These are phyloP conservation scores for Emys orbicularis DNA, from an alignment of 2,797 vertebrate genomes.

Conservation along the genomic window DNA sequence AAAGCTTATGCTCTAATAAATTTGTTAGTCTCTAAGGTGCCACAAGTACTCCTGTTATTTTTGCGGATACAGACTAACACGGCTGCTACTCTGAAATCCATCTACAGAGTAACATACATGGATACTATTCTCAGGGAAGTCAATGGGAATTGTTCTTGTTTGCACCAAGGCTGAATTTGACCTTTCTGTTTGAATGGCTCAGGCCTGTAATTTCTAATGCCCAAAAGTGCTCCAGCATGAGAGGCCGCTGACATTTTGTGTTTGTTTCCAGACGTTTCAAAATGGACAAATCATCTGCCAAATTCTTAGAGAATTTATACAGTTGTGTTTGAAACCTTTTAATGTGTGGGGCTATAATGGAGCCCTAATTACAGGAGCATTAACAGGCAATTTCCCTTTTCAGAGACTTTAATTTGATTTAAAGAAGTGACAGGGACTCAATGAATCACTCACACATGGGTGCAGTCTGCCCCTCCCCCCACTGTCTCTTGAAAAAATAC, in stretches of 20 bases:
- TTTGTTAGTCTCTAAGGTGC: too few relatives aligned
- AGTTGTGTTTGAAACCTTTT: slow-evolving; percentile 12
- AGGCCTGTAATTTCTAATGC: background rate
- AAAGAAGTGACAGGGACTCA: slow-evolving; percentile 24
- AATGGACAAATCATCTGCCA: background rate
- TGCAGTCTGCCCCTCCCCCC: background rate
- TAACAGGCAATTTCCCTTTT: background rate
- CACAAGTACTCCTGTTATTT: too few relatives aligned
- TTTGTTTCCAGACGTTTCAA: background rate
- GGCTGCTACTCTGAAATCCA: too few relatives aligned
- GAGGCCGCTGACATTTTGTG: background rate
- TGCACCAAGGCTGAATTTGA: accelerated
- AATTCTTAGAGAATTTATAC: background rate
- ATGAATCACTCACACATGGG: background rate
- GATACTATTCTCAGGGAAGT: background rate
- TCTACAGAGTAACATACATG: background rate
- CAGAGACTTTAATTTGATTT: slow-evolving; percentile 30
- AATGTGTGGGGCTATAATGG: background rate
- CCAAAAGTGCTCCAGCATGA: background rate
- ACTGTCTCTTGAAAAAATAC: background rate
- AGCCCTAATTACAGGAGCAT: slow-evolving; percentile 33
- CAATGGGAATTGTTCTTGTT: background rate
- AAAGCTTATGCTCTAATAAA: too few relatives aligned
- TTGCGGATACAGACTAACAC: too few relatives aligned
- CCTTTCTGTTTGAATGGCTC: accelerated